Base-by-base conservation (phyloP, 2,113 vertebrate species). In the Cololabis saira region DNA sequence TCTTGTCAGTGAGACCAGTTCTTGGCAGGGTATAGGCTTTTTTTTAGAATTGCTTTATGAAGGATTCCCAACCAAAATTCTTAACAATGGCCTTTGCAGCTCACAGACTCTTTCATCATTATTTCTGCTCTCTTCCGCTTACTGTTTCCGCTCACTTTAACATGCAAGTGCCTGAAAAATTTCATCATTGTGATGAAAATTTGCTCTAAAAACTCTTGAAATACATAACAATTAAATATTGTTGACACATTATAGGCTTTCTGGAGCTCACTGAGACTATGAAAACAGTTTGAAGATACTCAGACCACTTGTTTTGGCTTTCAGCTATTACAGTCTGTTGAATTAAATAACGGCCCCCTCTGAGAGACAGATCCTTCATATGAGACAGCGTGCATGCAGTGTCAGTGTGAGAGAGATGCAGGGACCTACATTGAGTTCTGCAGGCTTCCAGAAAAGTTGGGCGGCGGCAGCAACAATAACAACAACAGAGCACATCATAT, bases 381-480 rank as follows among this genome's bases (percentile, higher is more conserved):
- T 76, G 64, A 76, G 67, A 71, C 50, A 82, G 66, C 55, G 63
- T 67, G 73, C 84, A 87, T 88, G 84, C 84, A 87, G 78, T 85
- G 76, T 87, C 71, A 82, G 78, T 84, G 71, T 78, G 72, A 85
- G 61, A 82, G 72, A 84, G 66, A 73, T 72, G 67, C 73, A 82
- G 80, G 90, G 84, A 93, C 93, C 90, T 93, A 94, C 92, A 68
- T 93, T 91, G 89, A 86, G 77, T 83, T 94, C 93, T 87, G 90
- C 83, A 48, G 91, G 90, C 92, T 94, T 94, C 92, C 92, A 85
- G 82, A 87, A 87, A 87, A 68, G 81, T 88, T 87, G 89, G 69
- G 82, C 88, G 70, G 91, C 90, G 90, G 91, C 91, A 86, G 73
- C 90, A 92, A 90, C 80, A 71, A 80, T 58, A 87, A 77, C 52